Conservation (phyloP, 2,888 invertebrate species). For the Lissocephala sabroskyi region DNA sequence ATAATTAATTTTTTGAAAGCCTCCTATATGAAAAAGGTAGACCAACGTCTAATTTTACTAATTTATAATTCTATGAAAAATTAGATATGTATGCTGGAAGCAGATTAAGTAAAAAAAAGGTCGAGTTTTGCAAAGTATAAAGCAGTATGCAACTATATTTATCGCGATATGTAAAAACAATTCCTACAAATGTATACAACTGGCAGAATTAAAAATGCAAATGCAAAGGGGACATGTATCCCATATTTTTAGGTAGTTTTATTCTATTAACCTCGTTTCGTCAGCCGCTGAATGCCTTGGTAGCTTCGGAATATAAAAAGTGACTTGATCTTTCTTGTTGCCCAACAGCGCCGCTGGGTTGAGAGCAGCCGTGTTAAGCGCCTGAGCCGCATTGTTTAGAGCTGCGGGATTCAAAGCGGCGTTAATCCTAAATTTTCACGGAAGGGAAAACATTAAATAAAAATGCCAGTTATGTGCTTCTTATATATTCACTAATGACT, state of each 20-base stretch:
- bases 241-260: constrained; percentile 19
- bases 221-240: constrained; percentile 26
- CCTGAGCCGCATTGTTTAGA: constrained; percentile 63
- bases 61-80: too few relatives aligned
- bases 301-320: constrained; percentile 68
- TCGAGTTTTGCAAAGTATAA: too few relatives aligned
- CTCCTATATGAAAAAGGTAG: too few relatives aligned
- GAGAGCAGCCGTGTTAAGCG: constrained; percentile 61
- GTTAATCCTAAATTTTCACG: constrained; percentile 52
- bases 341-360: constrained; percentile 60
- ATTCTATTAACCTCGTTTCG: constrained; percentile 64
- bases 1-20: too few relatives aligned
- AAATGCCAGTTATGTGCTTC: too few relatives aligned
- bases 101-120: too few relatives aligned
- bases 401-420: constrained; percentile 62
- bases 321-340: constrained; percentile 66
- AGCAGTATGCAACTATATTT: too few relatives aligned
- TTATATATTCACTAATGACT: too few relatives aligned
- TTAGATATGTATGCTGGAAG: too few relatives aligned
- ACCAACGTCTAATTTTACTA: too few relatives aligned
- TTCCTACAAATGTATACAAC: constrained; percentile 27
- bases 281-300: constrained; percentile 54
- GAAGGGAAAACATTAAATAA: constrained; percentile 27
- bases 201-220: constrained; percentile 36
- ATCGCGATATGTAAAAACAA: constrained; percentile 15